Evolutionary conservation across 1,140 invertebrate species (phyloP).

Genomic region (Colletes gigas): DNA sequence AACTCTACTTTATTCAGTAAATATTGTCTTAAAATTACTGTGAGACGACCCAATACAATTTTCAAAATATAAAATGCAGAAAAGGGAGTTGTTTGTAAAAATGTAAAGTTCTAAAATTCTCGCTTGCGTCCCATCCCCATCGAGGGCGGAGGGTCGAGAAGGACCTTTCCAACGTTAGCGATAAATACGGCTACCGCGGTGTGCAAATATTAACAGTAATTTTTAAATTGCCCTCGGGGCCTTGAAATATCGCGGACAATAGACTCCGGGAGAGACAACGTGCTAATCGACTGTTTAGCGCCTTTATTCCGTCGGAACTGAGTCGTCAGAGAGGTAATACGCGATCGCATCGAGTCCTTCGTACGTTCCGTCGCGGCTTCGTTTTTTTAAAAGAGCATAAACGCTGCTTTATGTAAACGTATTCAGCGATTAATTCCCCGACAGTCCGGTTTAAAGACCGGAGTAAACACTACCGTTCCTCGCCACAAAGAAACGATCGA

Average conservation of each 20-base stretch:
- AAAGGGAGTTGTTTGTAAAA: no score
- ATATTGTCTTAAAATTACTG: no score
- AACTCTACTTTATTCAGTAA: no score
- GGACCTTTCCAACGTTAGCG: no score
- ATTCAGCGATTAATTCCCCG: slow-evolving; percentile 8
- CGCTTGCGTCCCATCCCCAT: no score
- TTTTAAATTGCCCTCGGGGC: background rate
- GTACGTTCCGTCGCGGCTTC: background rate
- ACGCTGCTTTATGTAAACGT: background rate
- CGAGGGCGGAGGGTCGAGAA: no score
- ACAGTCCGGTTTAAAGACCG: background rate
- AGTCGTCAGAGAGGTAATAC: slow-evolving; percentile 2
- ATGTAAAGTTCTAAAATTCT: no score
- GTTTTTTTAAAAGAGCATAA: background rate
- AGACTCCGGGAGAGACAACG: background rate
- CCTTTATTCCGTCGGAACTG: background rate
- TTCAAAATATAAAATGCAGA: no score
- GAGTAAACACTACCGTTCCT: background rate
- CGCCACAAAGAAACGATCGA: slow-evolving; percentile 10
- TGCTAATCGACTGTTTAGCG: slow-evolving; percentile 15
- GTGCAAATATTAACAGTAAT: background rate
- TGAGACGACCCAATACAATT: no score
- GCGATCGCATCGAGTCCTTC: background rate
- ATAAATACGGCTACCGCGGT: no score
- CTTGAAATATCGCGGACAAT: background rate